phyloP scores from a whole-genome alignment of 2,113 vertebrate species.

The Dolichallabes microphthalmus region DNA sequence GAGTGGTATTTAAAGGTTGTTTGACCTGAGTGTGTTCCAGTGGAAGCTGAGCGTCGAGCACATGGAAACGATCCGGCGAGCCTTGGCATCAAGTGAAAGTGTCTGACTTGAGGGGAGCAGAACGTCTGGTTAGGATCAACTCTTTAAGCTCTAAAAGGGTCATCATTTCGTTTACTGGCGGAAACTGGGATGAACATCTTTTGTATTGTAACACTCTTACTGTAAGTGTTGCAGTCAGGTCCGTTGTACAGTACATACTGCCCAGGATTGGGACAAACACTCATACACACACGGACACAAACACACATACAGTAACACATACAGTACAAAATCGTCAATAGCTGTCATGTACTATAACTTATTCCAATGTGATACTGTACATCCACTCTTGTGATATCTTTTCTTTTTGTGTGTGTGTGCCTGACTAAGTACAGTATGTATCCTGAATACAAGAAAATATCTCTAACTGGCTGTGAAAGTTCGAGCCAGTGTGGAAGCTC shows the following conservation, averaged over 20 bases:
- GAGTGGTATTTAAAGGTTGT: conserved; percentile 27
- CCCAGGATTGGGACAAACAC: not conserved
- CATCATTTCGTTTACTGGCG: not conserved
- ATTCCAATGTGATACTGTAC: not conserved
- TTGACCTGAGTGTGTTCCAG: conserved; percentile 3
- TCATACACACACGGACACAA: no score
- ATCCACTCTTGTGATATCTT: not conserved
- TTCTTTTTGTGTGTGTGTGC: not conserved
- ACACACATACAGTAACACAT: not conserved
- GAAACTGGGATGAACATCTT: not conserved
- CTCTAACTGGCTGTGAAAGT: not conserved
- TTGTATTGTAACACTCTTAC: not conserved
- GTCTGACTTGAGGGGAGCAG: not conserved
- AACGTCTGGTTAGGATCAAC: not conserved
- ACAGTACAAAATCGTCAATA: no score
- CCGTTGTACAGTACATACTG: not conserved
- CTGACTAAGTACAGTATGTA: not conserved
- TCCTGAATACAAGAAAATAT: not conserved
- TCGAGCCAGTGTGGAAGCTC: not conserved
- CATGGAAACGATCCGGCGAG: conserved; percentile 20
- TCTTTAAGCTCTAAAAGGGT: not conserved
- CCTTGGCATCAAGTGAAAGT: conserved; percentile 12
- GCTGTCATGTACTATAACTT: not conserved
- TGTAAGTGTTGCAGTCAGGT: not conserved
- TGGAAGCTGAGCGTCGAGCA: conserved; percentile 2